These are phyloP conservation scores for Podiceps cristatus DNA, from an alignment of 2,113 vertebrate genomes.

Conservation along the genomic window DNA sequence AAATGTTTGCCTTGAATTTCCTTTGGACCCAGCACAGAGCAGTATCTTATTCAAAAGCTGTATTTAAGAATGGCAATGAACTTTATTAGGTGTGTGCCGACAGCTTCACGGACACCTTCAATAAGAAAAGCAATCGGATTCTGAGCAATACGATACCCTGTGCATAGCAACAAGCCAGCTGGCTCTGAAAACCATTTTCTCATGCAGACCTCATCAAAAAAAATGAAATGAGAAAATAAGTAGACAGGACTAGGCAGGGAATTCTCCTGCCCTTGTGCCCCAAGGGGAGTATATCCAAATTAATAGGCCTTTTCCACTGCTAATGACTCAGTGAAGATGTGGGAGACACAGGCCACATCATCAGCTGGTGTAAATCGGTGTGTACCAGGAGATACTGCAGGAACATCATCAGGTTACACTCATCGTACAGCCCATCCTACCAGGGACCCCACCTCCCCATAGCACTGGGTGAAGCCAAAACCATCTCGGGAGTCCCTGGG, in stretches of 20 bases:
- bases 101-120: constrained; percentile 10
- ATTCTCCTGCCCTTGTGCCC: constrained; percentile 52
- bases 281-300: constrained; percentile 31
- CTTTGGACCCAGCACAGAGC: constrained; percentile 5
- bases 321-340: constrained; percentile 38
- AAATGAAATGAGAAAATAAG: constrained; percentile 67
- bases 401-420: background rate
- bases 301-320: constrained; percentile 33
- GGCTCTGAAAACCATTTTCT: constrained; percentile 16
- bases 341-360: background rate
- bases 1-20: constrained; percentile 57
- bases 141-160: background rate
- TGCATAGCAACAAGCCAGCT: constrained; percentile 65
- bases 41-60: constrained; percentile 28
- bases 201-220: constrained; percentile 57
- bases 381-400: background rate
- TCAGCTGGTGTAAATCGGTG: background rate
- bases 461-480: background rate
- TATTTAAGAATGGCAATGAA: constrained; percentile 44
- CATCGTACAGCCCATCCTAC: background rate
- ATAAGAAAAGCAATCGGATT: background rate
- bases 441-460: background rate
- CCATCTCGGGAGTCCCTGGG: background rate
- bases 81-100: constrained; percentile 32
- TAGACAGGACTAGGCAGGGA: constrained; percentile 42